These are phyloP conservation scores for Microtus richardsoni DNA, from an alignment of 2,113 vertebrate species.

Conservation along the genomic window DNA sequence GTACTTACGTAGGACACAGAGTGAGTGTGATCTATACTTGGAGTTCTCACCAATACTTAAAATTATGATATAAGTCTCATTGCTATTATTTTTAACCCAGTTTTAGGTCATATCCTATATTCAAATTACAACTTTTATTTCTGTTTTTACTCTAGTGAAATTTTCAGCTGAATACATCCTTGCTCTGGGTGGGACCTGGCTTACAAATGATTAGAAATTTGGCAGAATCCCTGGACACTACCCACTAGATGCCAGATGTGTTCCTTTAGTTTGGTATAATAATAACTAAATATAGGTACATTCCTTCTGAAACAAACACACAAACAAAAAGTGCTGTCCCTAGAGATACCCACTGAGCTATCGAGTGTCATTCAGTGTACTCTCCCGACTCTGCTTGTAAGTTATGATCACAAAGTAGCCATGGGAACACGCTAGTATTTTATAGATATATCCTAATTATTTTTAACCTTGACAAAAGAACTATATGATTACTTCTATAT, in stretches of 20 bases:
- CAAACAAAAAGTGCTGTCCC: background rate
- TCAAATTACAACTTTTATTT: background rate
- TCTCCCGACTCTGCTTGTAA: background rate
- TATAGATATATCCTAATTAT: background rate
- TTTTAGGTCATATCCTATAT: background rate
- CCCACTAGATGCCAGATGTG: background rate
- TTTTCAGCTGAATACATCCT: background rate
- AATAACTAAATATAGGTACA: background rate
- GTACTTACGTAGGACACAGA: fast-evolving
- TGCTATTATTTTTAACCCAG: background rate
- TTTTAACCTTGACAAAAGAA: background rate
- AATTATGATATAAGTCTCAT: background rate
- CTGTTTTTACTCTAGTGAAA: background rate
- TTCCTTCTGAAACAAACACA: background rate
- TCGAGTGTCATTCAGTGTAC: background rate
- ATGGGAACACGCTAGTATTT: background rate
- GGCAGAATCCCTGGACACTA: background rate
- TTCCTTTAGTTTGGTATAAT: background rate
- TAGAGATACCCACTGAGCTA: background rate
- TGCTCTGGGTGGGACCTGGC: fast-evolving
- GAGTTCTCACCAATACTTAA: background rate
- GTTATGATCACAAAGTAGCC: background rate
- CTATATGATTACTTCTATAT: background rate
- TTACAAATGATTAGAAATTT: background rate
- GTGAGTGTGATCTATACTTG: background rate